phyloP scores from a whole-genome alignment of 1,140 invertebrate genomes.

The Euschistus heros region DNA sequence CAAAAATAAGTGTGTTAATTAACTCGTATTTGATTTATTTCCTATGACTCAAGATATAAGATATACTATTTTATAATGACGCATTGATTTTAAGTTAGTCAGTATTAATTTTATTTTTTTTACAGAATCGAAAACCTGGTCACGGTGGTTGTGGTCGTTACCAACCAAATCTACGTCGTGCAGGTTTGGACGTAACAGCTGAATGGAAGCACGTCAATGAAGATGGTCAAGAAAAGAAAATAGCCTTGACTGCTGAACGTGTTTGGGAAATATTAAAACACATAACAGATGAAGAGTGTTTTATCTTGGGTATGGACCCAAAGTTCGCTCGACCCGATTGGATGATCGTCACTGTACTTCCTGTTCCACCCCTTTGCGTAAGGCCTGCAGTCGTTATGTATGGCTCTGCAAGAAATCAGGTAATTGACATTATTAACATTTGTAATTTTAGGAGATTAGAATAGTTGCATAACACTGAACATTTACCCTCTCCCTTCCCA shows the following conservation, averaged over 20 bases:
- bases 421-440: conserved; percentile 29
- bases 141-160: conserved; percentile 96
- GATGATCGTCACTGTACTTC: conserved; percentile 97
- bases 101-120: neutral
- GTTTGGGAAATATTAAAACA: conserved; percentile 95
- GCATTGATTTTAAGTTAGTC: too few relatives aligned
- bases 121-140: conserved; percentile 49
- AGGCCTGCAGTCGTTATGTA: conserved; percentile 98
- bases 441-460: too few relatives aligned
- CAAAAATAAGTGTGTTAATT: too few relatives aligned
- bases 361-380: conserved; percentile 87
- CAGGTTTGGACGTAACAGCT: conserved; percentile 83
- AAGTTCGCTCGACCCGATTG: conserved; percentile 95
- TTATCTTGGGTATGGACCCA: conserved; percentile 90
- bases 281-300: conserved; percentile 95
- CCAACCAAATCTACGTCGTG: conserved; percentile 82
- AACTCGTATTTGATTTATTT: too few relatives aligned
- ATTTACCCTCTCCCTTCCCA: too few relatives aligned
- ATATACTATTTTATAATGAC: too few relatives aligned
- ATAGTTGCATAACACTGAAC: too few relatives aligned
- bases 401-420: conserved; percentile 90
- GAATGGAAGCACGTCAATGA: conserved; percentile 99
- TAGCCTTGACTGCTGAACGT: conserved; percentile 81
- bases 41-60: too few relatives aligned
- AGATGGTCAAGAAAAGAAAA: conserved; percentile 94